phyloP scores from a whole-genome alignment of 2,888 invertebrate species.

The Prosopocoilus inquinatus region DNA sequence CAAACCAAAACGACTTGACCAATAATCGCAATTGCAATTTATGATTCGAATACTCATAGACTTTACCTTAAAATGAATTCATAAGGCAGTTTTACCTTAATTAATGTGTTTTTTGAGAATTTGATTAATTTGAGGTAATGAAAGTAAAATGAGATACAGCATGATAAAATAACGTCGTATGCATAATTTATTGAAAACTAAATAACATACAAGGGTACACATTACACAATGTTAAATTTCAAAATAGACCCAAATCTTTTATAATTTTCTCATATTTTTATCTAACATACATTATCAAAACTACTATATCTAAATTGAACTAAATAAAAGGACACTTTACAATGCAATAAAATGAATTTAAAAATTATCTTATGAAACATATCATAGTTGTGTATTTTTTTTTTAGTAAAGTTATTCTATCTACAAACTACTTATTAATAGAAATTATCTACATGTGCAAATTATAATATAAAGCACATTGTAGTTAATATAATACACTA shows the following conservation, averaged over 20 bases:
- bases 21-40: too few relatives aligned
- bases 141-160: not conserved
- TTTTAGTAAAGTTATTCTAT: slow-evolving; percentile 25
- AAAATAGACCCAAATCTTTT: slow-evolving; percentile 26
- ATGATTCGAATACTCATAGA: too few relatives aligned
- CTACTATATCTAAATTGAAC: slow-evolving; percentile 30
- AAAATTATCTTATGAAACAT: slow-evolving; percentile 17
- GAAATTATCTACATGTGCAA: slow-evolving; percentile 34
- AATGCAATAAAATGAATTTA: slow-evolving; percentile 20
- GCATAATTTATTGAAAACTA: slow-evolving; percentile 27
- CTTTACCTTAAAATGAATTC: too few relatives aligned
- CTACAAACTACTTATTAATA: slow-evolving; percentile 27
- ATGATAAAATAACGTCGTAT: not conserved
- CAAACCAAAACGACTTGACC: too few relatives aligned
- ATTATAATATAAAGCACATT: slow-evolving; percentile 33
- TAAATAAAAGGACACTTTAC: slow-evolving; percentile 34
- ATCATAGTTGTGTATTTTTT: slow-evolving; percentile 14
- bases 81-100: too few relatives aligned
- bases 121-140: too few relatives aligned
- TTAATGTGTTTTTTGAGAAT: too few relatives aligned
- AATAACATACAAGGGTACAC: slow-evolving; percentile 27
- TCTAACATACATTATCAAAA: slow-evolving; percentile 28
- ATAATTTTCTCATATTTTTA: slow-evolving; percentile 17
- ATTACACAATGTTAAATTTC: slow-evolving; percentile 26
- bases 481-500: slow-evolving; percentile 25